These are phyloP conservation scores for Sitta europaea DNA, from an alignment of 2,113 vertebrate genomes.

Conservation along the genomic window DNA sequence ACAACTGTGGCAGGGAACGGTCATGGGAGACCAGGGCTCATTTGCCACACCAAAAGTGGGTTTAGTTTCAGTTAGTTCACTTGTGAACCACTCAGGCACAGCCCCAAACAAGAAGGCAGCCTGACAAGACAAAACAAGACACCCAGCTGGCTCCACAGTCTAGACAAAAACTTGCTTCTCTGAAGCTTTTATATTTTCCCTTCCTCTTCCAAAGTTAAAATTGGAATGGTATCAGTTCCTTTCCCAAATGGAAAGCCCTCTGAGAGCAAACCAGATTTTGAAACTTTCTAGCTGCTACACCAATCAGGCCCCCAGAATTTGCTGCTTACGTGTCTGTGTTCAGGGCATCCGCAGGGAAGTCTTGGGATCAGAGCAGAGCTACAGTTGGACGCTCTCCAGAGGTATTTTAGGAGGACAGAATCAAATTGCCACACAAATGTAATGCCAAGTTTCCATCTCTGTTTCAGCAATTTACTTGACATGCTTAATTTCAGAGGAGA, in stretches of 20 bases:
- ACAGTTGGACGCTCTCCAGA: not conserved
- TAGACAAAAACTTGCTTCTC: not conserved
- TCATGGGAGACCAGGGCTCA: not conserved
- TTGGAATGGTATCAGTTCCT: not conserved
- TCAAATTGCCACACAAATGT: conserved; percentile 3
- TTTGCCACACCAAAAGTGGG: not conserved
- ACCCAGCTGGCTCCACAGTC: not conserved
- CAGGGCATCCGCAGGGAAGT: not conserved
- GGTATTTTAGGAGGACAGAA: conserved; percentile 33
- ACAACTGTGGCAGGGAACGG: not conserved
- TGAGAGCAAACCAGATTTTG: not conserved
- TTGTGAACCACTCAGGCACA: not conserved
- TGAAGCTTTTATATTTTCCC: not conserved
- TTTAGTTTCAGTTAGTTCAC: not conserved
- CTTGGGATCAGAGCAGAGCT: not conserved
- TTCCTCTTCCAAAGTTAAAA: not conserved
- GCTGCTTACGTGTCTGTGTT: not conserved
- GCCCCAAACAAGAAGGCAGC: not conserved
- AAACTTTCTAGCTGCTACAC: not conserved
- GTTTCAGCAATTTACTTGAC: conserved; percentile 2
- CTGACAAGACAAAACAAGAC: not conserved
- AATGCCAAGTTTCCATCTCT: not conserved
- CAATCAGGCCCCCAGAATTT: not conserved
- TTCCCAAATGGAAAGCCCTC: not conserved
- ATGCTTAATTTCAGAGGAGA: not conserved